Conservation (phyloP, 1,140 invertebrate genomes). For the Theocolax elegans region DNA sequence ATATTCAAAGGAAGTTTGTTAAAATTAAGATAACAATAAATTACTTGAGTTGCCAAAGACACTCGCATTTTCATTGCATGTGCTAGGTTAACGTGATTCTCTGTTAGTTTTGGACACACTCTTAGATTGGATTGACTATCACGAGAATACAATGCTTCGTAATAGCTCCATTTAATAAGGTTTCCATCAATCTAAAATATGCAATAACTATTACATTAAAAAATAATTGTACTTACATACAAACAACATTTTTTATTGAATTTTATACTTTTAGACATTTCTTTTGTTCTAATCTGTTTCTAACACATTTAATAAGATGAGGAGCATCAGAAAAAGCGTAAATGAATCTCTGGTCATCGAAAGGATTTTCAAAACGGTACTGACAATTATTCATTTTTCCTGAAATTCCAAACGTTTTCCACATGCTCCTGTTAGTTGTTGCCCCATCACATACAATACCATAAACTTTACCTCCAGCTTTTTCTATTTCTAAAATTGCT, state of each 20-base stretch:
- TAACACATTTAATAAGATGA: constrained; percentile 47
- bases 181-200: background rate
- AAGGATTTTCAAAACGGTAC: constrained; percentile 44
- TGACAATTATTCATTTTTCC: constrained; percentile 31
- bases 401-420: constrained; percentile 38
- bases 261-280: constrained; percentile 10
- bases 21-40: too few species aligned
- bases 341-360: constrained; percentile 33
- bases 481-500: constrained; percentile 43
- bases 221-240: too few species aligned
- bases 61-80: constrained; percentile 24
- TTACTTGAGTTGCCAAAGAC: constrained; percentile 29
- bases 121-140: background rate
- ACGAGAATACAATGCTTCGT: constrained; percentile 4
- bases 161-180: constrained; percentile 24
- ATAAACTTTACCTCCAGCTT: constrained; percentile 42
- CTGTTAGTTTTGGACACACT: constrained; percentile 20
- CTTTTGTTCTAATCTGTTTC: constrained; percentile 40
- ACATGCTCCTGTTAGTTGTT: constrained; percentile 44
- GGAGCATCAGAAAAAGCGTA: constrained; percentile 47
- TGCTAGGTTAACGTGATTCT: background rate
- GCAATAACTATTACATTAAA: background rate
- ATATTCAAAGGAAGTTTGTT: too few species aligned
- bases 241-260: background rate
- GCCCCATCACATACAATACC: constrained; percentile 46